phyloP scores from a whole-genome alignment of 1,140 invertebrate species.

The Trichonephila inaurata region DNA sequence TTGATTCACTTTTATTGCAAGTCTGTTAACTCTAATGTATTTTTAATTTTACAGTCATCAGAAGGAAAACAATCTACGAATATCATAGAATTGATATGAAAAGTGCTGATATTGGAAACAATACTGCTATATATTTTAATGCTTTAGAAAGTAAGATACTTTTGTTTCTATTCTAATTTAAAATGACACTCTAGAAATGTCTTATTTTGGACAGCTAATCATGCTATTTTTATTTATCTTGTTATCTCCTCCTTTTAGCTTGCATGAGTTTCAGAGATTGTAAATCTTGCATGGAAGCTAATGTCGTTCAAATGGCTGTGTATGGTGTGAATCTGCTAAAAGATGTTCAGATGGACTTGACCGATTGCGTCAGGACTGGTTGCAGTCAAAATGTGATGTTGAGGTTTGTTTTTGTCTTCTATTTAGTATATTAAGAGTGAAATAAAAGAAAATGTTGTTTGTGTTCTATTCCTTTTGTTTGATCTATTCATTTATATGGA shows the following conservation, averaged over 20 bases:
- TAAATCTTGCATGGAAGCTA: conserved; percentile 81
- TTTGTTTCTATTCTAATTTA: neutral
- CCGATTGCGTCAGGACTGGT: conserved; percentile 94
- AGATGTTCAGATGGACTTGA: conserved; percentile 94
- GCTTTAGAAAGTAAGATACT: conserved; percentile 71
- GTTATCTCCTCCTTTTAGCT: conserved; percentile 15
- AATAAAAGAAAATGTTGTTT: neutral
- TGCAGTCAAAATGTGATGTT: conserved; percentile 79
- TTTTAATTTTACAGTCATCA: conserved; percentile 85
- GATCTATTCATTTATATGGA: too few relatives aligned
- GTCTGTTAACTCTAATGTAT: neutral
- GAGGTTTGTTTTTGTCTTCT: conserved; percentile 8
- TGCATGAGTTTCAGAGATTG: conserved; percentile 68
- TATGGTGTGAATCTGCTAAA: conserved; percentile 91
- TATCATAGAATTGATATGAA: conserved; percentile 94
- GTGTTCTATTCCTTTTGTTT: neutral
- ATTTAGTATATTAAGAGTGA: neutral
- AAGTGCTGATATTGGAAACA: conserved; percentile 88
- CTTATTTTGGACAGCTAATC: neutral
- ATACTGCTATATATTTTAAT: conserved; percentile 84
- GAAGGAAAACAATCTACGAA: conserved; percentile 97
- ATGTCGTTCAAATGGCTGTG: conserved; percentile 83
- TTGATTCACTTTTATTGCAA: too few relatives aligned
- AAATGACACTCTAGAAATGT: neutral
- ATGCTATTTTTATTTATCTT: neutral